A percentile compares a stretch with the other conserved stretches of the same genome.
Evolutionary conservation across 2,888 invertebrate genomes (phyloP).

Genomic region (Callinectes sapidus): DNA sequence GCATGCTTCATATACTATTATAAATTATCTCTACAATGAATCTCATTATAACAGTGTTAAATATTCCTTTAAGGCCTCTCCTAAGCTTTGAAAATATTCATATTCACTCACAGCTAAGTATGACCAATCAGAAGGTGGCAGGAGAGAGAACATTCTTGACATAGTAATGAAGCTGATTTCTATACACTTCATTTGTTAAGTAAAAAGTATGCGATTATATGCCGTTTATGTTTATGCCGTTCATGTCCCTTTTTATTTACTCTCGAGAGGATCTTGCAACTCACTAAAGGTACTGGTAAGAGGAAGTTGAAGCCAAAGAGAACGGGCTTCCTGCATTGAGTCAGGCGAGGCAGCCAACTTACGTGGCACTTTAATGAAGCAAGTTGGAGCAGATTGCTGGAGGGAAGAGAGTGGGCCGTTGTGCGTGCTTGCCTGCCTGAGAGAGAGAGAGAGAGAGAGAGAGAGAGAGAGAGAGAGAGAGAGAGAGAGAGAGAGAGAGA

Average conservation of each 20-base stretch:
- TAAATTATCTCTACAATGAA: too few relatives aligned
- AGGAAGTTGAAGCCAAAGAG: neutral
- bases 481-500: neutral
- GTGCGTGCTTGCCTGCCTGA: neutral
- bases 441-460: neutral
- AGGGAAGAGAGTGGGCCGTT: neutral
- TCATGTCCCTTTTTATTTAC: neutral
- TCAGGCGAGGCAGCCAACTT: slow-evolving; percentile 12
- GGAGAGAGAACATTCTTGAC: neutral
- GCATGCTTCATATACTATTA: too few relatives aligned
- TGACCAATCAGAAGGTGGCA: neutral
- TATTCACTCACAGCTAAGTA: neutral
- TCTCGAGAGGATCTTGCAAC: neutral
- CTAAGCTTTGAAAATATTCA: neutral
- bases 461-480: neutral
- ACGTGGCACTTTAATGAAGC: slow-evolving; percentile 21
- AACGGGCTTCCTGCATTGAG: neutral
- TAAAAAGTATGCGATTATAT: neutral
- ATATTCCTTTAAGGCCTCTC: too few relatives aligned
- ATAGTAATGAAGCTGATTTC: neutral
- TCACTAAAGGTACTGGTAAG: neutral
- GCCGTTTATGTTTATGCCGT: too few relatives aligned
- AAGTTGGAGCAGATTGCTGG: slow-evolving; percentile 21
- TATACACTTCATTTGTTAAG: neutral
- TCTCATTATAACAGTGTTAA: too few relatives aligned